These are phyloP conservation scores for Synergus itoensis DNA, from an alignment of 2,888 invertebrate genomes.

Conservation along the genomic window DNA sequence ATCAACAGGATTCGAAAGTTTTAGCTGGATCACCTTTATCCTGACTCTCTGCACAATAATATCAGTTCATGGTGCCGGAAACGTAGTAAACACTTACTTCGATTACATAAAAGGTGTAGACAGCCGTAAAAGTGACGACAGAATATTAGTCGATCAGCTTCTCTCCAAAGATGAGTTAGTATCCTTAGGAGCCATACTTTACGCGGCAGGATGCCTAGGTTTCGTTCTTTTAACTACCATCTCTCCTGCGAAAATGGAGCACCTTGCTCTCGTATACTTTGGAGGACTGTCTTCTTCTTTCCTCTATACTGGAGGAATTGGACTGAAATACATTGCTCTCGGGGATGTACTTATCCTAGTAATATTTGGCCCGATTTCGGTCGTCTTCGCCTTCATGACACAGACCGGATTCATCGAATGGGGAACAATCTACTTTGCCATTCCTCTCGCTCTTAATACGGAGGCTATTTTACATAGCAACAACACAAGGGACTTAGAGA, in stretches of 20 bases:
- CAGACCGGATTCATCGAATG: conserved; percentile 95
- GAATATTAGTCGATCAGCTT: conserved; percentile 96
- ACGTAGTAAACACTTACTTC: conserved; percentile 97
- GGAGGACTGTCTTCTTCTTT: conserved; percentile 97
- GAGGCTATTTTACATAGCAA: conserved; percentile 97
- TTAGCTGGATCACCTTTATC: conserved; percentile 88
- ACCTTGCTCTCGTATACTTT: conserved; percentile 95
- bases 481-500: conserved; percentile 94
- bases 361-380: conserved; percentile 96
- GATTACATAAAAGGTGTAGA: conserved; percentile 97
- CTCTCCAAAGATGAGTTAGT: conserved; percentile 90
- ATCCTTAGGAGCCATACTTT: conserved; percentile 92
- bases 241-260: conserved; percentile 96
- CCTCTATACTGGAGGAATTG: conserved; percentile 97
- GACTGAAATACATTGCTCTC: conserved; percentile 95
- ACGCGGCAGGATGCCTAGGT: conserved; percentile 91
- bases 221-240: conserved; percentile 87
- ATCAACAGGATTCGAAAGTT: conserved; percentile 85
- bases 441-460: conserved; percentile 95
- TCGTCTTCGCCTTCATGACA: conserved; percentile 94
- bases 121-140: conserved; percentile 94
- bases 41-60: conserved; percentile 92
- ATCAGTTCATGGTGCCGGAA: conserved; percentile 97
- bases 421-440: conserved; percentile 94
- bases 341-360: conserved; percentile 95